phyloP scores from a whole-genome alignment of 2,113 vertebrate species.

The Glaucidium brasilianum region DNA sequence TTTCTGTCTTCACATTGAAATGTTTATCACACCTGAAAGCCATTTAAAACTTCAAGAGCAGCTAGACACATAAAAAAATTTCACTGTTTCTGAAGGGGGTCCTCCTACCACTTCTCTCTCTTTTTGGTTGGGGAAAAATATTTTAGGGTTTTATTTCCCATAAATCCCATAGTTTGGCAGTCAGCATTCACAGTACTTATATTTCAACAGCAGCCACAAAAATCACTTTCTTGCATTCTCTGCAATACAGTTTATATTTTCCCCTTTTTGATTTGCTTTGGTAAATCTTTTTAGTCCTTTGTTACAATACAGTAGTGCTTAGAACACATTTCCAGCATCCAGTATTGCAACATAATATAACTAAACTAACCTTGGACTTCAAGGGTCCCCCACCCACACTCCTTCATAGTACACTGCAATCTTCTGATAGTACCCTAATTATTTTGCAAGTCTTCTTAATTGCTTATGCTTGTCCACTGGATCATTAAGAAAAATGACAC shows the following conservation, averaged over 20 bases:
- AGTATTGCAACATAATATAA: background rate
- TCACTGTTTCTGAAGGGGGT: background rate
- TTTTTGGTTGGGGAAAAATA: constrained; percentile 49
- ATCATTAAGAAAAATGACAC: background rate
- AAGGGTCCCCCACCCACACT: background rate
- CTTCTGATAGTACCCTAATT: background rate
- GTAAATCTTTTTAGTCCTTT: constrained; percentile 60
- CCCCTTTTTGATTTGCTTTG: background rate
- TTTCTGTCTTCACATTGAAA: constrained; percentile 49
- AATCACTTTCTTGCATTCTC: constrained; percentile 27
- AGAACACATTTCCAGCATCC: background rate
- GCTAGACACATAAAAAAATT: constrained; percentile 15
- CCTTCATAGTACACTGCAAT: background rate
- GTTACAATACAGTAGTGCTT: background rate
- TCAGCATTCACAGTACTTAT: constrained; percentile 68
- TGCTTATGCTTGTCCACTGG: background rate
- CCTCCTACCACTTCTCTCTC: background rate
- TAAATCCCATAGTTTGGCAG: constrained; percentile 66
- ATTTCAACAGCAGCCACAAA: constrained; percentile 68
- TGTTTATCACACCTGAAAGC: constrained; percentile 48
- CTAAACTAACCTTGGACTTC: background rate
- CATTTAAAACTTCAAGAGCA: constrained; percentile 62
- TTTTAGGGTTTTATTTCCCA: constrained; percentile 65
- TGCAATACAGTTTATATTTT: constrained; percentile 45
- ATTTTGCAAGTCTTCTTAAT: background rate